A percentile compares a stretch with the other conserved stretches of the same genome.
Conservation (phyloP, 2,888 invertebrate genomes). For the Lepidocyrtoides sp. region DNA sequence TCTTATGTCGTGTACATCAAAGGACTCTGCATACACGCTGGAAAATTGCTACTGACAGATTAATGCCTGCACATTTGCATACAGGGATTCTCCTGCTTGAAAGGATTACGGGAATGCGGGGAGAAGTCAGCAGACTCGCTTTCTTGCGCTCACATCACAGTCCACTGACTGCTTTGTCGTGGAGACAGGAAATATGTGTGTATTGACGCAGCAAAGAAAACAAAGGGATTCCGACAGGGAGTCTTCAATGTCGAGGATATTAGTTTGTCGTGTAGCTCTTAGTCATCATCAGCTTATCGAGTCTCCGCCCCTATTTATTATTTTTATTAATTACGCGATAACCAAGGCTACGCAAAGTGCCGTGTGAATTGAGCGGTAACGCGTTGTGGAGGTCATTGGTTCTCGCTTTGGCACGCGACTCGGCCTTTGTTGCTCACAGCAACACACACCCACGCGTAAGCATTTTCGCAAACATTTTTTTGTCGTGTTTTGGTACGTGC, state of each 20-base stretch:
- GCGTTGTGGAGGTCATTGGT: neutral
- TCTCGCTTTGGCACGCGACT: neutral
- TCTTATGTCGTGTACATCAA: constrained; percentile 10
- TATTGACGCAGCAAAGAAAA: no score
- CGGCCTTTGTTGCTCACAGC: neutral
- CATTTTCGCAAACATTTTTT: no score
- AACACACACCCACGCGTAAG: constrained; percentile 31
- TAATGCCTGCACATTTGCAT: constrained; percentile 12
- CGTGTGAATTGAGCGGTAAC: neutral
- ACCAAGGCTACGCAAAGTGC: neutral
- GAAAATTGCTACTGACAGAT: constrained; percentile 59
- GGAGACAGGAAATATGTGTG: no score
- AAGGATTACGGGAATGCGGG: constrained; percentile 25
- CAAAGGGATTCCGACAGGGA: no score
- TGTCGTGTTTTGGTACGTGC: neutral
- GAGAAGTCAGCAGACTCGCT: no score
- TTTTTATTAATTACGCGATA: neutral
- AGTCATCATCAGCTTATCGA: no score
- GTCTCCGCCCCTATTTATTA: no score
- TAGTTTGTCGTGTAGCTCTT: no score
- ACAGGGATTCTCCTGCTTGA: neutral
- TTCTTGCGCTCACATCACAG: no score
- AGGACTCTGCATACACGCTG: neutral
- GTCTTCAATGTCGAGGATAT: no score
- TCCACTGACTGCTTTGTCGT: no score